Percentiles rank a stretch among this genome's conserved stretches.
phyloP scores from a whole-genome alignment of 2,797 vertebrate genomes.

The Characodon lateralis region DNA sequence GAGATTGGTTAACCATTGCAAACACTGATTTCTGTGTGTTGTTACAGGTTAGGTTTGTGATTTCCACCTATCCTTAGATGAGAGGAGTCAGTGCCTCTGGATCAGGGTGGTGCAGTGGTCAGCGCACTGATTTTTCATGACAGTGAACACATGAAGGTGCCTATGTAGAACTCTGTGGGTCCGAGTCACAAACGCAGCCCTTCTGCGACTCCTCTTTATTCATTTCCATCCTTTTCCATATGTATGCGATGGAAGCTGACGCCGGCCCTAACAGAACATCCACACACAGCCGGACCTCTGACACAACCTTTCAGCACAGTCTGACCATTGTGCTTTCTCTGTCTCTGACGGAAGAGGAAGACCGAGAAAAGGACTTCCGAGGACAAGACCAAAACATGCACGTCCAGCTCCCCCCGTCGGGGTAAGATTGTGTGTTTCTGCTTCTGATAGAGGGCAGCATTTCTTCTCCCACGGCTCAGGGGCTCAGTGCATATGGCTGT shows the following conservation, averaged over 20 bases:
- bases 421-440: constrained; percentile 13
- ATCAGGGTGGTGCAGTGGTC: constrained; percentile 49
- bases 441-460: constrained; percentile 78
- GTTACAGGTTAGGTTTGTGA: constrained; percentile 54
- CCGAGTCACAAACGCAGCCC: constrained; percentile 62
- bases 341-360: constrained; percentile 64
- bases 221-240: constrained; percentile 77
- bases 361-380: constrained; percentile 57
- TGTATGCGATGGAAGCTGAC: constrained; percentile 66
- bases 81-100: constrained; percentile 32
- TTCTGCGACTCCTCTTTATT: constrained; percentile 71
- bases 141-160: constrained; percentile 51
- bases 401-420: constrained; percentile 28
- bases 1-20: constrained; percentile 40
- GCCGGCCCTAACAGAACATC: constrained; percentile 48
- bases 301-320: constrained; percentile 64
- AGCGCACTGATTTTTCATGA: constrained; percentile 64
- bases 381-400: constrained; percentile 45
- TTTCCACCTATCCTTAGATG: constrained; percentile 43
- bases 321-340: constrained; percentile 71
- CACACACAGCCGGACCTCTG: constrained; percentile 58
- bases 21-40: constrained; percentile 32
- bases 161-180: constrained; percentile 42
- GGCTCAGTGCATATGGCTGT: constrained; percentile 1
- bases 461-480: constrained; percentile 46